These are phyloP conservation scores for Lophura nycthemera DNA, from an alignment of 2,113 vertebrate genomes.

Conservation along the genomic window DNA sequence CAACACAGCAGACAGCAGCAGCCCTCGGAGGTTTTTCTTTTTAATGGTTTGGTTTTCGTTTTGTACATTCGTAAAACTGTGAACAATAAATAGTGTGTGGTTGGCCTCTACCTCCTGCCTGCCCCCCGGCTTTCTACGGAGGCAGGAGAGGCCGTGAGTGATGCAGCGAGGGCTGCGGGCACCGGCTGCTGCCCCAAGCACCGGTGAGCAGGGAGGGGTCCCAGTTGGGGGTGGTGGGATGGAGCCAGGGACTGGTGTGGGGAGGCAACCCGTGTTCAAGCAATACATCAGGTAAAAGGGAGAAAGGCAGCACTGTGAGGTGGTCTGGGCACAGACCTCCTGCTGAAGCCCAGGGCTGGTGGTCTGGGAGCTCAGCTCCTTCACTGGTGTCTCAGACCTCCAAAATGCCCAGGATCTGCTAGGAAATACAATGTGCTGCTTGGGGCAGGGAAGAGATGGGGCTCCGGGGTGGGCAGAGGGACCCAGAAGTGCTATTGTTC, in stretches of 20 bases:
- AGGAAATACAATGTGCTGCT: fast-evolving
- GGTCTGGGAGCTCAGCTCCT: not conserved
- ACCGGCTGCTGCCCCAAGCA: not conserved
- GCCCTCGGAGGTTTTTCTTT: not conserved
- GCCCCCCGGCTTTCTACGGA: not conserved
- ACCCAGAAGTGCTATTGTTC: fast-evolving
- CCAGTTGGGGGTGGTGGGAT: not conserved
- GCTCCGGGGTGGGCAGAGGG: not conserved
- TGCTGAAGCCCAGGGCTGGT: not conserved
- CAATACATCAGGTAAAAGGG: not conserved
- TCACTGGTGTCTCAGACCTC: not conserved
- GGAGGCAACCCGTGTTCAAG: not conserved
- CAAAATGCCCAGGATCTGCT: not conserved
- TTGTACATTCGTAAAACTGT: constrained; percentile 72
- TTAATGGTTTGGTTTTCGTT: constrained; percentile 69
- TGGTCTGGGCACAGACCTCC: not conserved
- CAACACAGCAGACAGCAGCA: not conserved
- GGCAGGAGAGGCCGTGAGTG: not conserved
- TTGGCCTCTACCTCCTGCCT: not conserved
- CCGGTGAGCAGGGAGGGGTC: not conserved
- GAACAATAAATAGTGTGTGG: constrained; percentile 67
- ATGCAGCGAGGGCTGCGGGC: not conserved
- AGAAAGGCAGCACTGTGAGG: not conserved
- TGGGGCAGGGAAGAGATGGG: not conserved
- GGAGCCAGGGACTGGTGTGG: not conserved